Evolutionary conservation across 2,113 vertebrate genomes (phyloP), one percentile per base, ranked within the genome.

Genomic region (Pseudolaguvia tuberculata): DNA sequence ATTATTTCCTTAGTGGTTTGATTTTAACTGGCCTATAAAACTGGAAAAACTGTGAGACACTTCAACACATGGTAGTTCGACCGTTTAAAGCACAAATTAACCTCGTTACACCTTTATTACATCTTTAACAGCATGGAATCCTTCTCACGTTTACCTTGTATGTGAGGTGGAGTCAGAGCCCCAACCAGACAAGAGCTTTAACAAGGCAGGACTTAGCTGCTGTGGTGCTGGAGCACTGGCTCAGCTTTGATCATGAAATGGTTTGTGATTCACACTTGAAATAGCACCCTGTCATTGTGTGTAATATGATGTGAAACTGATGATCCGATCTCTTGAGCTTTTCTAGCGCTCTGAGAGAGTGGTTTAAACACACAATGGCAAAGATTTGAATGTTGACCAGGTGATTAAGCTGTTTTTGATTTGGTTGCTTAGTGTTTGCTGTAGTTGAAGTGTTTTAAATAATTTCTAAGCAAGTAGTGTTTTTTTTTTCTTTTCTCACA

Each of bases 211-310:
- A 81, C 80, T 82, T 71, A 78, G 80, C 82, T 77, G 67, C 81
- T 88, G 67, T 77, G 77, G 73, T 81, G 80, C 82, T 82, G 85
- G 75, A 87, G 85, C 84, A 82, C 87, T 86, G 27, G 84, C 77
- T 82, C 78, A 2, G 81, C 87, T 90, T 90, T 89, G 88, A 90
- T 90, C 85, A 86, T 80, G 85, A 88, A 84, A 86, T 87, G 83
- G 76, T 70, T 47, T 75, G 62, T 47, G 47, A 53, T 53, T 87
- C 83, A 77, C 88, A 87, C 83, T 75, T 78, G 65, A 50, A 86
- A 86, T 86, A 87, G 86, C 83, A 27, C 80, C 75, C 81, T 83
- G 80, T 84, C 86, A 85, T 78, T 71, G 82, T 80, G 66, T 82
- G 86, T 88, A 86, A 89, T 88, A 86, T 88, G 83, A 84, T 85